Percentiles rank a stretch among this genome's conserved stretches.
Conservation (phyloP, 2,888 invertebrate genomes). For the Hyles lineata region DNA sequence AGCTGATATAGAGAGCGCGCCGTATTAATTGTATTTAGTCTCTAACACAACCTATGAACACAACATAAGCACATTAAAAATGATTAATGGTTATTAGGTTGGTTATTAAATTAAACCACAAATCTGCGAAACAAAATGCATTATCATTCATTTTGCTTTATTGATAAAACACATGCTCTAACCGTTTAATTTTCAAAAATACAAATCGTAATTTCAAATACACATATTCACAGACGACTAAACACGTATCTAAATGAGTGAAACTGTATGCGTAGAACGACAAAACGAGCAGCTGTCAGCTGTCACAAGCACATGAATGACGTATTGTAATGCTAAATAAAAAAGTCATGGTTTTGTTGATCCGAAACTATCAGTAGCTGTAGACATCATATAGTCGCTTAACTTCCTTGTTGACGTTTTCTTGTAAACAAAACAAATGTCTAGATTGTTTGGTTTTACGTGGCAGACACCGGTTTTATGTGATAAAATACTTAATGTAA, state of each 20-base stretch:
- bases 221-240: too few species aligned
- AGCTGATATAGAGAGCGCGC: too few species aligned
- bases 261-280: not conserved
- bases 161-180: too few species aligned
- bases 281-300: not conserved
- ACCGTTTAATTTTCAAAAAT: not conserved
- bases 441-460: not conserved
- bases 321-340: not conserved
- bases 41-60: too few species aligned
- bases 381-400: not conserved
- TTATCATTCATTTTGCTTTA: too few species aligned
- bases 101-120: too few species aligned
- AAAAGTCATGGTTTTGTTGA: not conserved
- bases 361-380: too few species aligned
- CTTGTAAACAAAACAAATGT: slow-evolving; percentile 12
- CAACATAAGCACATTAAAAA: too few species aligned
- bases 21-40: too few species aligned
- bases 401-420: not conserved
- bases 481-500: not conserved
- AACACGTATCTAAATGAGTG: not conserved
- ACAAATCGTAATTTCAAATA: not conserved
- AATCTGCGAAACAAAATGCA: too few species aligned
- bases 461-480: not conserved
- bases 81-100: too few species aligned
- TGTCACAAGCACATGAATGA: not conserved